Evolutionary conservation across 2,797 vertebrate genomes (phyloP), one percentile per base, ranked within the genome.

Genomic region (Acanthis flammea): DNA sequence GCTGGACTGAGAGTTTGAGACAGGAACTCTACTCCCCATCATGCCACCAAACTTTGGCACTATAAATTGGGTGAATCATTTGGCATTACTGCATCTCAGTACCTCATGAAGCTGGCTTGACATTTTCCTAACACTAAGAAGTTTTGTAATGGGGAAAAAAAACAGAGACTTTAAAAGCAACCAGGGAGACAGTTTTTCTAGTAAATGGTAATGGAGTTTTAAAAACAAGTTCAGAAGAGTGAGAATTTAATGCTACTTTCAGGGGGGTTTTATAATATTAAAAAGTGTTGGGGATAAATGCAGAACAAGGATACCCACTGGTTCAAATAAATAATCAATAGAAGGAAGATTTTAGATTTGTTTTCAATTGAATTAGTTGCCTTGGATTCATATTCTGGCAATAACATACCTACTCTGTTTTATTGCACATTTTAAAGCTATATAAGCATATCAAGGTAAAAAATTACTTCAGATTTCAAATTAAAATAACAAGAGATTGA

Each of bases 391-490:
- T 61, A 72, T 55, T 70, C 30, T 78, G 63, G 58, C 74, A 90
- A 51, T 53, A 94, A 61, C 0, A 4, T 35, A 51, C n/a, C 53
- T 53, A 42, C 28, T 71, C 71, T 66, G 31, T 19, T 80, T 54
- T 62, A 57, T 21, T 70, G 41, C 44, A 66, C 19, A 51, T 58
- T 80, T 87, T 71, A 83, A 92, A 87, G 63, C 42, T 74, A 67
- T 13, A 47, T 67, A 63, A 87, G 57, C 15, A 24, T 54, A 87
- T 82, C 44, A 71, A 90, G 39, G 53, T 74, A 68, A 88, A 91
- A 91, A 86, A 74, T 44, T 27, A 80, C 75, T 91, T 91, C 82
- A 61, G 45, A 80, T 86, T 94, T 92, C 53, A 79, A 76, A 91
- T 70, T 66, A 73, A 95, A 95, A 79, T 24, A 85, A 19, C 37